Evolutionary conservation across 2,797 vertebrate genomes (phyloP).

Genomic region (Cyprinodon diabolis): DNA sequence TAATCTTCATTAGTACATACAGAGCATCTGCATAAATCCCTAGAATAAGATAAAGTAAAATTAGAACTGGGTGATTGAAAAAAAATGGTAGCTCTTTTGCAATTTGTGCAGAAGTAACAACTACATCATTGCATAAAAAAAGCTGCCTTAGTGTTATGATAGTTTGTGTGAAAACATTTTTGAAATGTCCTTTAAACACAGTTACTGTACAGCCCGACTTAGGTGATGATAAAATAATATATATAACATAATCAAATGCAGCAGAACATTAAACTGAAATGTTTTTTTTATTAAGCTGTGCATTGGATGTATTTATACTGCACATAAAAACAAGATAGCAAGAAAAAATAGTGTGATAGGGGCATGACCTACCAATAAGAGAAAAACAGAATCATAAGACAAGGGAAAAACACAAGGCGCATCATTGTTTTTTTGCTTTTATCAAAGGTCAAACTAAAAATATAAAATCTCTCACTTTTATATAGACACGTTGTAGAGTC

Average conservation of each 20-base stretch:
- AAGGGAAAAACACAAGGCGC: slow-evolving; percentile 1
- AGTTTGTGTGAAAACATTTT: background rate
- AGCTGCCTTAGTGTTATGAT: background rate
- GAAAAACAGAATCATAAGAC: background rate
- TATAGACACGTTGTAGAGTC: slow-evolving; percentile 4
- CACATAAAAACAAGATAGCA: background rate
- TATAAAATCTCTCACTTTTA: slow-evolving; percentile 8
- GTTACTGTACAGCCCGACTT: background rate
- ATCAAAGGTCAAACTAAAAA: slow-evolving; percentile 6
- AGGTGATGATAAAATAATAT: background rate
- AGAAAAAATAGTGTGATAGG: background rate
- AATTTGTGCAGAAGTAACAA: background rate
- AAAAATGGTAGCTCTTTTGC: background rate
- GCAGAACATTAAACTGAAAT: too few relatives aligned
- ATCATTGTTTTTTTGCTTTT: background rate
- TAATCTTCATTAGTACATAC: background rate
- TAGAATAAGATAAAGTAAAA: background rate
- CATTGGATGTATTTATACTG: background rate
- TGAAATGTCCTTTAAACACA: background rate
- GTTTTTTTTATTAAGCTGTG: background rate
- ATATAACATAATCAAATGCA: background rate
- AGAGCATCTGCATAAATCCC: background rate
- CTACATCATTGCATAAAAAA: background rate
- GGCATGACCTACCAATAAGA: background rate
- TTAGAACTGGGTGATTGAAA: too few relatives aligned